Evolutionary conservation across 2,888 invertebrate genomes (phyloP).

Genomic region (Ophion ellenae): DNA sequence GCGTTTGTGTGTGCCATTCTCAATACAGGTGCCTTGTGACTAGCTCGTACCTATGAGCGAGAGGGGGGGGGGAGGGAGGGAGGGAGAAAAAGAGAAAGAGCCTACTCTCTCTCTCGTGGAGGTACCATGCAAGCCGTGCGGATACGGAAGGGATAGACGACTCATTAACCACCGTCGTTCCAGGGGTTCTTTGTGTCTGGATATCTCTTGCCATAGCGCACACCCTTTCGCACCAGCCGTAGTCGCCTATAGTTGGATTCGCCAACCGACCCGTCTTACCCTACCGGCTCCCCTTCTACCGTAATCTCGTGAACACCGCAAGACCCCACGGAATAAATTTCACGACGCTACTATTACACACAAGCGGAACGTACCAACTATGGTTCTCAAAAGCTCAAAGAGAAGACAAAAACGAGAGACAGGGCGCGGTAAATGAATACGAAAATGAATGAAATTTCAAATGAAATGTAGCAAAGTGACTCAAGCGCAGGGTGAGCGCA

Average conservation of each 20-base stretch:
- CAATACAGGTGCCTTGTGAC: constrained; percentile 49
- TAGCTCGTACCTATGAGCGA: constrained; percentile 35
- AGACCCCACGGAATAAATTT: constrained; percentile 46
- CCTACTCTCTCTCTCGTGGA: constrained; percentile 35
- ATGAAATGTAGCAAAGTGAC: no score
- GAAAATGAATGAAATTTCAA: neutral
- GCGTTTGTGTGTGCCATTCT: constrained; percentile 40
- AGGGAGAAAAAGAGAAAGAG: constrained; percentile 7
- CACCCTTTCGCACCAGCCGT: constrained; percentile 55
- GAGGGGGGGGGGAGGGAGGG: neutral
- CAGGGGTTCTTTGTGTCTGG: constrained; percentile 72
- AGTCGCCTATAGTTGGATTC: constrained; percentile 47
- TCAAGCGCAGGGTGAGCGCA: no score
- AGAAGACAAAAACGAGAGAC: neutral
- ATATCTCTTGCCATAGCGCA: constrained; percentile 26
- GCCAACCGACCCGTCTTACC: constrained; percentile 46
- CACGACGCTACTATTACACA: constrained; percentile 21
- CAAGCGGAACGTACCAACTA: constrained; percentile 10
- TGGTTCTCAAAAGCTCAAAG: neutral
- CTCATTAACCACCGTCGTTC: constrained; percentile 76
- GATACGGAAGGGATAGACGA: constrained; percentile 73
- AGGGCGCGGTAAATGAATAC: neutral
- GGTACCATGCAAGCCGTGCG: constrained; percentile 47
- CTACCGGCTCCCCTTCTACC: constrained; percentile 32
- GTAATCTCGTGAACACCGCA: constrained; percentile 33